Percentiles rank a stretch among this genome's conserved stretches.
phyloP scores from a whole-genome alignment of 2,113 vertebrate species.

The Periophthalmus modestus region DNA sequence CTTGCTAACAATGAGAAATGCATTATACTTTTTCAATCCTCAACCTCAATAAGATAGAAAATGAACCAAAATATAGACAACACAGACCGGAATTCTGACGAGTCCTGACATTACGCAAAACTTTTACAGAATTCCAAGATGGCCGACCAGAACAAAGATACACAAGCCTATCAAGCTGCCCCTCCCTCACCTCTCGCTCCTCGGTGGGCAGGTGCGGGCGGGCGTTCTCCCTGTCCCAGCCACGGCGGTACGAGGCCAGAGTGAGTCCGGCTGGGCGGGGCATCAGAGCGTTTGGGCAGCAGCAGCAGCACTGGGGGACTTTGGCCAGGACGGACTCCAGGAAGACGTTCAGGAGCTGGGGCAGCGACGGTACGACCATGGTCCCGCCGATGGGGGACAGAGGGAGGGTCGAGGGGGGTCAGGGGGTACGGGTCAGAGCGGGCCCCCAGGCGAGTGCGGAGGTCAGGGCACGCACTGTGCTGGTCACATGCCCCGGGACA shows the following conservation, averaged over 20 bases:
- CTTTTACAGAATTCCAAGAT: no score
- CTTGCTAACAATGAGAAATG: no score
- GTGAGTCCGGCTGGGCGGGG: slow-evolving; percentile 64
- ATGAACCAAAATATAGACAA: no score
- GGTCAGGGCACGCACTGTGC: slow-evolving; percentile 9
- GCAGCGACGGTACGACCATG: slow-evolving; percentile 75
- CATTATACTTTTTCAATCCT: no score
- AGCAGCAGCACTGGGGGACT: slow-evolving; percentile 34
- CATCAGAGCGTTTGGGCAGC: slow-evolving; percentile 69
- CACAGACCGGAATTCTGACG: no score
- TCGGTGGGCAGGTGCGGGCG: slow-evolving; percentile 40
- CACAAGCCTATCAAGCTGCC: no score
- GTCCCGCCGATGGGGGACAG: slow-evolving; percentile 63
- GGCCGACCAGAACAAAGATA: no score
- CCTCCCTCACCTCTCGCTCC: slow-evolving; percentile 73
- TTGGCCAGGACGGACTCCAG: slow-evolving; percentile 53
- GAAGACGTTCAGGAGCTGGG: slow-evolving; percentile 75
- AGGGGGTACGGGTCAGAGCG: slow-evolving; percentile 38
- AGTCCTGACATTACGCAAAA: not conserved
- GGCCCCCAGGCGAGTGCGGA: slow-evolving; percentile 1
- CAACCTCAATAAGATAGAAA: no score
- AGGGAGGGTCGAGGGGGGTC: slow-evolving; percentile 26
- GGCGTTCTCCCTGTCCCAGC: slow-evolving; percentile 64
- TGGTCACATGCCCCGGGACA: slow-evolving; percentile 48
- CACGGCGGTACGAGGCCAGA: slow-evolving; percentile 54